Conservation (phyloP, 2,888 invertebrate genomes). For the Adelphocoris suturalis region DNA sequence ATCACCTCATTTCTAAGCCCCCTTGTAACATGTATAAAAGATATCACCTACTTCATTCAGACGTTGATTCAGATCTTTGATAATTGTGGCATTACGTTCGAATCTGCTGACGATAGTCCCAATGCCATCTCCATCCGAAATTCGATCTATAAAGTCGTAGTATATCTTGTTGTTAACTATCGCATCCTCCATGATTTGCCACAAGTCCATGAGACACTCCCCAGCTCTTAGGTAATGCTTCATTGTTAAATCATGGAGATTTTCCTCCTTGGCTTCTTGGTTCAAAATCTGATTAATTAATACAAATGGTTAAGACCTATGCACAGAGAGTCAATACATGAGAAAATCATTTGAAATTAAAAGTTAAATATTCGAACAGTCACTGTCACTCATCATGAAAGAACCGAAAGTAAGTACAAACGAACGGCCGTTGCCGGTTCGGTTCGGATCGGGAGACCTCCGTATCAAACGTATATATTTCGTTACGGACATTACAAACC, state of each 20-base stretch:
- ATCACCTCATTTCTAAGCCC: too few species aligned
- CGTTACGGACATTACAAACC: too few species aligned
- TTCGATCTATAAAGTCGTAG: neutral
- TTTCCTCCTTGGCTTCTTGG: neutral
- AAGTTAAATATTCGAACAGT: too few species aligned
- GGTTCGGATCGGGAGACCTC: too few species aligned
- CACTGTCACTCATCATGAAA: too few species aligned
- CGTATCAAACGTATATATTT: too few species aligned
- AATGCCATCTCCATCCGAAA: neutral
- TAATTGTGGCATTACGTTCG: neutral
- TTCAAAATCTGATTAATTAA: neutral
- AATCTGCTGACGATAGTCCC: neutral
- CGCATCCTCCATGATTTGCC: neutral
- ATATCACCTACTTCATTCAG: slow-evolving; percentile 14
- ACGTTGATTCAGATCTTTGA: neutral
- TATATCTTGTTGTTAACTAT: neutral
- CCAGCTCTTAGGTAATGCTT: neutral
- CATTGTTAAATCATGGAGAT: neutral
- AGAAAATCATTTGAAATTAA: too few species aligned
- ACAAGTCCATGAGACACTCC: neutral
- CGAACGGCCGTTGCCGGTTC: too few species aligned
- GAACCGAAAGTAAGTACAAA: too few species aligned
- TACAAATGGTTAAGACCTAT: neutral
- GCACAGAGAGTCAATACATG: too few species aligned
- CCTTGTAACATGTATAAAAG: neutral